Evolutionary conservation across 2,888 invertebrate genomes (phyloP).

Genomic region (Archaeoteleia sp.): DNA sequence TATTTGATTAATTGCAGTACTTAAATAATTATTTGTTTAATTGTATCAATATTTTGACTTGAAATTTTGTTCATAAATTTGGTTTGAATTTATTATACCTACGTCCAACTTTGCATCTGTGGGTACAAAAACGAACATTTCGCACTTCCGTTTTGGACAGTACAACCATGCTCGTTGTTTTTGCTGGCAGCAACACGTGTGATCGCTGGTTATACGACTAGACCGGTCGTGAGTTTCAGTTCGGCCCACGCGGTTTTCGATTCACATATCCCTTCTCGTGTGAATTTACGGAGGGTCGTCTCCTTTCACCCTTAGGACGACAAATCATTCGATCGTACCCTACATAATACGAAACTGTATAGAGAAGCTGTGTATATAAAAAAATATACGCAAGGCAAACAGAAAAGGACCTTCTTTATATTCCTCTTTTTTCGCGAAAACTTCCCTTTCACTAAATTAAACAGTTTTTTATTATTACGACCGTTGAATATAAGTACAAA

Average conservation of each 20-base stretch:
- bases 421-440: slow-evolving; percentile 20
- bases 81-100: not conserved
- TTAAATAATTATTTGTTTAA: too few relatives aligned
- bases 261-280: slow-evolving; percentile 37
- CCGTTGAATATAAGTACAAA: slow-evolving; percentile 12
- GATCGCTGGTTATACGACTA: slow-evolving; percentile 30
- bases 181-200: slow-evolving; percentile 43
- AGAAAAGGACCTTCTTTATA: slow-evolving; percentile 15
- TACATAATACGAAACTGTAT: slow-evolving; percentile 23
- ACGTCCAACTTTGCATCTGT: slow-evolving; percentile 18
- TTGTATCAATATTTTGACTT: too few relatives aligned
- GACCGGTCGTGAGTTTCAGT: slow-evolving; percentile 17
- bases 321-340: slow-evolving; percentile 45
- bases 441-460: slow-evolving; percentile 28
- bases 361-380: slow-evolving; percentile 11
- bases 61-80: not conserved
- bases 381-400: slow-evolving; percentile 22
- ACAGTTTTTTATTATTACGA: slow-evolving; percentile 29
- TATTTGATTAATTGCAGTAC: too few relatives aligned
- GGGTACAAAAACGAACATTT: slow-evolving; percentile 22
- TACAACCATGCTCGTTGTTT: slow-evolving; percentile 33
- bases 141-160: slow-evolving; percentile 23
- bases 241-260: slow-evolving; percentile 44
- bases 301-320: slow-evolving; percentile 38
- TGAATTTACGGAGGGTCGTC: slow-evolving; percentile 45